Base-by-base conservation (phyloP, 2,113 vertebrate species). In the Anolis carolinensis region DNA sequence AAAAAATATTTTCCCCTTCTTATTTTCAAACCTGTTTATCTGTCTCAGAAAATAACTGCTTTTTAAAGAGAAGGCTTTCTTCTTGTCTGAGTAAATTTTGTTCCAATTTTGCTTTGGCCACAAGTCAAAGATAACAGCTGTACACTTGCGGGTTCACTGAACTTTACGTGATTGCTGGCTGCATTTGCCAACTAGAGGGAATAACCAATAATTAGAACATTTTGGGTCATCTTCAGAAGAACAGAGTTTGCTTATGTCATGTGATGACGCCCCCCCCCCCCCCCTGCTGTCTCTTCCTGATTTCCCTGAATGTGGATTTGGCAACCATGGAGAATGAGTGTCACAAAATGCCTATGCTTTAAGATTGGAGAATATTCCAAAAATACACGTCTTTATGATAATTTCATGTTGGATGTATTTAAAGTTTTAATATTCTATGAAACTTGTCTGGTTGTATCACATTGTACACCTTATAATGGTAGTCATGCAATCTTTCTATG, bases 121-220 rank as follows among this genome's bases (percentile, higher is more conserved):
- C 96, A 94, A 97, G 96, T 98, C 98, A 98, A 98, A 98, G 95
- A 97, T 95, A 98, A 97, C 97, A 98, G 97, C 97, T 98, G 98
- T 97, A 97, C 25, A 90, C 94, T 97, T 97, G 96, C 94, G 97
- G 97, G 97, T 98, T 98, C 97, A 97, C 91, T 97, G 98, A 99
- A 97, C 97, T 96, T 96, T 95, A 93, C 72, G 94, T 95, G 96
- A 95, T 97, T 96, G 89, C 94, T 98, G 97, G 96, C 97, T 96
- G 95, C 95, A 93, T 93, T 86, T 92, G 88, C 89, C 87, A 90
- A 95, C 97, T 96, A 95, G 90, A 95, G 97, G 97, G 97, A 97
- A 96, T 97, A 95, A 95, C 96, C 96, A 96, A 96, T 99, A 97
- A 98, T 98, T 98, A 98, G 96, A 97, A 97, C 97, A 96, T 95